Conservation (phyloP, 2,888 invertebrate genomes). For the Drosophila prostipennis region DNA sequence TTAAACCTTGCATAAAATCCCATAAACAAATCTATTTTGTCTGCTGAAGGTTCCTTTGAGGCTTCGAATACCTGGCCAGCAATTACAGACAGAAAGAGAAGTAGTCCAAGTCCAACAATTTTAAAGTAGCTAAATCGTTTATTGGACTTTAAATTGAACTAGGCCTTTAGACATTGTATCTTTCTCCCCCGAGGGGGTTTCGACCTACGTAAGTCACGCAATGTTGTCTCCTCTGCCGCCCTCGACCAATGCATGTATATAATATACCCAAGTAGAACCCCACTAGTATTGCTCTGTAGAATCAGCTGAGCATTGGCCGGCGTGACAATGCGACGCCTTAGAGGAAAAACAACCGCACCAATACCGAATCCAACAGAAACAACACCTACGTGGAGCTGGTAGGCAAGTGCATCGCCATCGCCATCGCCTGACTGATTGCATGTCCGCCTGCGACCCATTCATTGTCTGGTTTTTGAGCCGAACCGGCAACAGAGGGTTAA, state of each 20-base stretch:
- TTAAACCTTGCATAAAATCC: neutral
- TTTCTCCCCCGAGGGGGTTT: constrained; percentile 33
- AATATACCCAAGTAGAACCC: neutral
- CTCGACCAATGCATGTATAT: constrained; percentile 13
- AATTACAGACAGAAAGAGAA: neutral
- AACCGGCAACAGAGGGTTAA: constrained; percentile 8
- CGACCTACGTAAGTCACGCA: constrained; percentile 79
- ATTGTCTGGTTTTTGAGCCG: constrained; percentile 37
- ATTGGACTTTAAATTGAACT: constrained; percentile 66
- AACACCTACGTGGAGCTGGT: constrained; percentile 45
- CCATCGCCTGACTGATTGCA: constrained; percentile 67
- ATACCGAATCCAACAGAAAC: constrained; percentile 13
- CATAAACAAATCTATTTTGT: neutral
- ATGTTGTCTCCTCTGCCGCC: constrained; percentile 47
- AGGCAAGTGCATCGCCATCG: constrained; percentile 69
- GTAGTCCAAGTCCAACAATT: constrained; percentile 6
- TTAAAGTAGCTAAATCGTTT: constrained; percentile 35
- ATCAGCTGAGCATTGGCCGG: constrained; percentile 56
- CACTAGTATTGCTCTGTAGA: neutral
- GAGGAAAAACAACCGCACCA: constrained; percentile 37
- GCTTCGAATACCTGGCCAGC: neutral
- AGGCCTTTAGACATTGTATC: constrained; percentile 65
- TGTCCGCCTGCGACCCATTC: constrained; percentile 61
- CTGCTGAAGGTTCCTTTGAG: neutral
- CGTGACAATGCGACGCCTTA: constrained; percentile 73